Conservation (phyloP, 2,113 vertebrate genomes). For the Grantiella picta region DNA sequence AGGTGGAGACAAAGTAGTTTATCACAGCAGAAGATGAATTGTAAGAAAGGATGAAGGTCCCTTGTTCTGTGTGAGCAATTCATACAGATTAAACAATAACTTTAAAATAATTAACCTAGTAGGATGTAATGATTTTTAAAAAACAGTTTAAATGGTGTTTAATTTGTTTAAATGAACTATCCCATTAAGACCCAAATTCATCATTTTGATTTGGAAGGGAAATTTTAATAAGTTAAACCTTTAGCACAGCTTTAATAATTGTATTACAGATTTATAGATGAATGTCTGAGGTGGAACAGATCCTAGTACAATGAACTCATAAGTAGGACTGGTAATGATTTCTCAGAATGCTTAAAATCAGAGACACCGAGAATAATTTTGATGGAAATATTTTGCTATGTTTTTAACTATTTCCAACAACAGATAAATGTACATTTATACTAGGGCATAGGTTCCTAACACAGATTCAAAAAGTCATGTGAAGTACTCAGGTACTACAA, state of each 20-base stretch:
- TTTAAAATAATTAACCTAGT: constrained; percentile 50
- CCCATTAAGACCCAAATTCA: neutral
- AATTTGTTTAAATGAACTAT: constrained; percentile 50
- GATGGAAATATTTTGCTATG: neutral
- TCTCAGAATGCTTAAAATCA: neutral
- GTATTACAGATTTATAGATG: neutral
- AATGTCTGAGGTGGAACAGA: neutral
- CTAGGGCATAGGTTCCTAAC: neutral
- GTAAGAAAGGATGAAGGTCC: neutral
- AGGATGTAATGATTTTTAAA: neutral
- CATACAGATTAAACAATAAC: constrained; percentile 45
- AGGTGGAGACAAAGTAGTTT: constrained; percentile 21
- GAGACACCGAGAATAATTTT: neutral
- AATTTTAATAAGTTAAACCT: neutral
- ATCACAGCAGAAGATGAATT: constrained; percentile 34
- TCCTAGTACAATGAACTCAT: neutral
- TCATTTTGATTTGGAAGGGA: constrained; percentile 25
- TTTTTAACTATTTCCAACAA: neutral
- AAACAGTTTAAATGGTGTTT: constrained; percentile 8
- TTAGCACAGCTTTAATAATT: neutral
- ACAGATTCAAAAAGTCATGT: neutral
- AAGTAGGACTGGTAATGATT: neutral
- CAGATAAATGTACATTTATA: neutral
- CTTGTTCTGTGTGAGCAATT: neutral
- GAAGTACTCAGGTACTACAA: neutral